phyloP scores from a whole-genome alignment of 1,140 invertebrate genomes.

The Rhynchophorus ferrugineus region DNA sequence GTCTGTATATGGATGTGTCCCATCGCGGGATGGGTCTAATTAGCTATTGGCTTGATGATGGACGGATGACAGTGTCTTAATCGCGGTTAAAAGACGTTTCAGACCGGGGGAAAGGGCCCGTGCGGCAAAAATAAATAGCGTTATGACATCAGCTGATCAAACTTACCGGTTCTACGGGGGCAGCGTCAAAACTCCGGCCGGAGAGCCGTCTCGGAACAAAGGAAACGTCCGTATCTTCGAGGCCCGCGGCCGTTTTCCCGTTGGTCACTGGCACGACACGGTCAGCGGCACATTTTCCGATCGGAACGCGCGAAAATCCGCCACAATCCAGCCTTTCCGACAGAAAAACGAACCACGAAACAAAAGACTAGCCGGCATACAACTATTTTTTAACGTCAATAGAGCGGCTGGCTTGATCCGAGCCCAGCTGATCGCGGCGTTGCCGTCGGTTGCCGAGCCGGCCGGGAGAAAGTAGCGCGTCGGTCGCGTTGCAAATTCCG shows the following conservation, averaged over 20 bases:
- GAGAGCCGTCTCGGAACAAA: constrained; percentile 13
- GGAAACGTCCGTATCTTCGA: constrained; percentile 5
- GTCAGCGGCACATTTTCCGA: neutral
- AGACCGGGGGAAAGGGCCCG: no score
- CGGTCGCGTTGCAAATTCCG: no score
- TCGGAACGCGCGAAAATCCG: constrained; percentile 1
- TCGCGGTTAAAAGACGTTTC: no score
- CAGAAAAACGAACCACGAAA: constrained; percentile 1
- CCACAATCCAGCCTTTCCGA: neutral
- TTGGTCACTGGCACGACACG: neutral
- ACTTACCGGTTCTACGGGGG: constrained; percentile 5
- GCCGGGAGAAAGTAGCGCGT: no score
- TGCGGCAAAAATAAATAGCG: constrained; percentile 3
- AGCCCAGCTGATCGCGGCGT: constrained; percentile 19
- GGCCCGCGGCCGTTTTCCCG: neutral
- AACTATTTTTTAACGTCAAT: constrained; percentile 18
- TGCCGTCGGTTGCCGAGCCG: neutral
- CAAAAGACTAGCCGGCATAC: constrained; percentile 16
- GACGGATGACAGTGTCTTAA: no score
- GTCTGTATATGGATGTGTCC: no score
- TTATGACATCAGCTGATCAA: constrained; percentile 3
- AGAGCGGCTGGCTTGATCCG: constrained; percentile 20
- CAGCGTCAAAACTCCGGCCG: neutral
- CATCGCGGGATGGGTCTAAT: no score
- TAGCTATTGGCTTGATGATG: no score